Conservation (phyloP, 2,113 vertebrate genomes). For the Heterotis niloticus region DNA sequence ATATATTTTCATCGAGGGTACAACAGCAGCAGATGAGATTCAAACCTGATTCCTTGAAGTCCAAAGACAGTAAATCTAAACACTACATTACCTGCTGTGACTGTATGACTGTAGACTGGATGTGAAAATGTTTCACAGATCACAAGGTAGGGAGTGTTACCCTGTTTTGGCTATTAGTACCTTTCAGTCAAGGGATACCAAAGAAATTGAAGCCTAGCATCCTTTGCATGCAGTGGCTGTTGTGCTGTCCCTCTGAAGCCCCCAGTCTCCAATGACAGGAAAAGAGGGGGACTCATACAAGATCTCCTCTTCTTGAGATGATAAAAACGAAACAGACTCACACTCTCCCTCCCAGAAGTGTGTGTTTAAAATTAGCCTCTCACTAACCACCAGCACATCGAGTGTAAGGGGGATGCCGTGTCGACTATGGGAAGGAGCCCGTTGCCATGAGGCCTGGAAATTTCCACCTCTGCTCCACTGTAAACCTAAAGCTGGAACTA, state of each 20-base stretch:
- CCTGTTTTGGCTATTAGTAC: too few relatives aligned
- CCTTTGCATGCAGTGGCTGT: background rate
- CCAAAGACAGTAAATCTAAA: too few relatives aligned
- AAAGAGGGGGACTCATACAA: background rate
- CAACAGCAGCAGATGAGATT: too few relatives aligned
- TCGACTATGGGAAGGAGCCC: constrained; percentile 46
- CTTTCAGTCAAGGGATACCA: background rate
- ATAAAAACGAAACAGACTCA: background rate
- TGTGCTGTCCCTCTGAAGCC: background rate
- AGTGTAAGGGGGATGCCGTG: constrained; percentile 29
- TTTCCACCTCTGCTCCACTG: background rate
- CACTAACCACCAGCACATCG: background rate
- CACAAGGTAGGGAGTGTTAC: too few relatives aligned
- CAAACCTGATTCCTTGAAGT: too few relatives aligned
- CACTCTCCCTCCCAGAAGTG: background rate
- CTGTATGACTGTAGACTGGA: too few relatives aligned
- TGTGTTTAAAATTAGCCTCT: background rate
- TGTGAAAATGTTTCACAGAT: too few relatives aligned
- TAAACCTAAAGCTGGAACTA: too few relatives aligned
- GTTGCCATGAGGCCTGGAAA: constrained; percentile 33
- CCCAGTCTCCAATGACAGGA: background rate
- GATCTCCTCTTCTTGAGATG: background rate
- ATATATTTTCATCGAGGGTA: too few relatives aligned
- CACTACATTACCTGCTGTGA: too few relatives aligned
- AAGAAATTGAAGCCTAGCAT: background rate